A percentile compares a stretch with the other conserved stretches of the same genome.
Evolutionary conservation across 2,797 vertebrate species (phyloP).

Genomic region (Microchirus variegatus): DNA sequence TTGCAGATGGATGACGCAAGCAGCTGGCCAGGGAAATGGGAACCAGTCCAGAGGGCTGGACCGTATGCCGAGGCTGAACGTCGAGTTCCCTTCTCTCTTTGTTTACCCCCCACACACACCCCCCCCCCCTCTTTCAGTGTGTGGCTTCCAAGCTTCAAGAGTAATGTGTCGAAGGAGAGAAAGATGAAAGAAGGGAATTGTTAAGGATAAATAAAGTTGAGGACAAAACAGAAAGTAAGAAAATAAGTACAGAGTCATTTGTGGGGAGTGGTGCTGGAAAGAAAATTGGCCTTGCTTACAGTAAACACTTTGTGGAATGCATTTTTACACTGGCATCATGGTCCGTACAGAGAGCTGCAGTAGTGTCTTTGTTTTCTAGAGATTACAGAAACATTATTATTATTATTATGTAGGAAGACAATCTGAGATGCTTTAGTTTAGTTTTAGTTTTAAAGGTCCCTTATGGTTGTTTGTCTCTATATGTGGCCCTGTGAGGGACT

Average conservation of each 20-base stretch:
- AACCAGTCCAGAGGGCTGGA: slow-evolving; percentile 54
- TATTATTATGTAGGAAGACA: not conserved
- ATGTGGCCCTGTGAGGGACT: too few relatives aligned
- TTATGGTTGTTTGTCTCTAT: too few relatives aligned
- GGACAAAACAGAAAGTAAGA: not conserved
- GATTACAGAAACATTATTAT: not conserved
- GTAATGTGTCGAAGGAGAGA: slow-evolving; percentile 4
- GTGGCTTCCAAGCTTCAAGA: slow-evolving; percentile 6
- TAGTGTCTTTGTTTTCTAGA: not conserved
- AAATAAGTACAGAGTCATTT: slow-evolving; percentile 14
- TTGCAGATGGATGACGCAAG: slow-evolving; percentile 54
- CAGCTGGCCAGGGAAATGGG: slow-evolving; percentile 46
- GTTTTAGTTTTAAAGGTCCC: too few relatives aligned
- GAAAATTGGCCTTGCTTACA: slow-evolving; percentile 11
- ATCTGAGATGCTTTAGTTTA: too few relatives aligned
- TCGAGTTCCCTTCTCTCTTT: slow-evolving; percentile 44
- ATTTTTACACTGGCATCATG: not conserved
- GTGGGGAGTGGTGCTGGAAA: not conserved
- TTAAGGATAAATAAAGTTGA: slow-evolving; percentile 1
- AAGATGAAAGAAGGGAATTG: slow-evolving; percentile 5
- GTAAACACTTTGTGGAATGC: not conserved
- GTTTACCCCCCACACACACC: slow-evolving; percentile 26
- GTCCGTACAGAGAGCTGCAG: not conserved
- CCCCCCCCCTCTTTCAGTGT: slow-evolving; percentile 14
- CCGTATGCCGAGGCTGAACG: slow-evolving; percentile 31